Evolutionary conservation across 1,140 invertebrate species (phyloP).

Genomic region (Drosophila simulans): DNA sequence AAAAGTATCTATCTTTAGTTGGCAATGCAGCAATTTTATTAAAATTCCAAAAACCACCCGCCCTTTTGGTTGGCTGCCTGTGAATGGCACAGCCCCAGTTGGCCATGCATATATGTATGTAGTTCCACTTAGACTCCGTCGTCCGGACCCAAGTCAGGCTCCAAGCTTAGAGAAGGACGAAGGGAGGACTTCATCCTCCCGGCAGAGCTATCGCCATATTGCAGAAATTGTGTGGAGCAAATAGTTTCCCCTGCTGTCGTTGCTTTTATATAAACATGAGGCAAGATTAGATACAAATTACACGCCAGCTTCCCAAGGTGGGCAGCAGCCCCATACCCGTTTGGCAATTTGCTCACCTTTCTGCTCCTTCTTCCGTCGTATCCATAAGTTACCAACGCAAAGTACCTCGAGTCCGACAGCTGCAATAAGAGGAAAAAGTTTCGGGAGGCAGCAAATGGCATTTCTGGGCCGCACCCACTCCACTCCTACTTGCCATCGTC

Average conservation of each 20-base stretch:
- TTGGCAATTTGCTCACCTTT: constrained; percentile 77
- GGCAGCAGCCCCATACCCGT: constrained; percentile 32
- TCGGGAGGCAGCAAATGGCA: constrained; percentile 58
- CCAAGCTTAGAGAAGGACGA: constrained; percentile 35
- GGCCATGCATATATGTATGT: constrained; percentile 58
- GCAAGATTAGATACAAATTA: constrained; percentile 82
- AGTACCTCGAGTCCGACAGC: constrained; percentile 59
- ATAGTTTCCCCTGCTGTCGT: constrained; percentile 54
- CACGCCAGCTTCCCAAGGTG: constrained; percentile 78
- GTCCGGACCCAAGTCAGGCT: constrained; percentile 1
- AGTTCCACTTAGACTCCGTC: constrained; percentile 35
- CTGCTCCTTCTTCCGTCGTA: constrained; percentile 44
- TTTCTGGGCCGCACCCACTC: constrained; percentile 50
- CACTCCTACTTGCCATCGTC: constrained; percentile 1
- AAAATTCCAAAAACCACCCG: constrained; percentile 74
- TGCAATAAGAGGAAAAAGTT: constrained; percentile 78
- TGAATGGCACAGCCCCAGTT: constrained; percentile 17
- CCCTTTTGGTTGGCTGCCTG: constrained; percentile 20
- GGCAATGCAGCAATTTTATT: constrained; percentile 78
- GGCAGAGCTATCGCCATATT: constrained; percentile 62
- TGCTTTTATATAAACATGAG: constrained; percentile 82
- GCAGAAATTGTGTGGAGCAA: constrained; percentile 66
- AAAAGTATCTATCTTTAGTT: constrained; percentile 82
- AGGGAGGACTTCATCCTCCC: constrained; percentile 44
- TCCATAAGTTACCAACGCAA: constrained; percentile 73